phyloP scores from a whole-genome alignment of 2,888 invertebrate species.

The Drosophila borborema region DNA sequence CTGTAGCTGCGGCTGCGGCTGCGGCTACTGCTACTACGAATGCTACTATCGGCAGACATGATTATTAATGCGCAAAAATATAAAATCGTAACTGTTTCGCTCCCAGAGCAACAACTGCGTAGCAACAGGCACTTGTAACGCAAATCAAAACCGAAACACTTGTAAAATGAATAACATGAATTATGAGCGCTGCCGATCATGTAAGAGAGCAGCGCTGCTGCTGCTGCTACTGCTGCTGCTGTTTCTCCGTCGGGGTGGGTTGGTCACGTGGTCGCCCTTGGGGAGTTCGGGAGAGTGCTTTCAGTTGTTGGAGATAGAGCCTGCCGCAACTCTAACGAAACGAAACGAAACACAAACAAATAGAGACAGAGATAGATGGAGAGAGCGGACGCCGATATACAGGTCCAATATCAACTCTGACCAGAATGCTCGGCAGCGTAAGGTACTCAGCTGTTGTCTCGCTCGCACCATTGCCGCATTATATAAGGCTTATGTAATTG shows the following conservation, averaged over 20 bases:
- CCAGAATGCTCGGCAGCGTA: conserved; percentile 1
- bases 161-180: conserved; percentile 70
- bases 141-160: conserved; percentile 43
- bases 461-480: conserved; percentile 57
- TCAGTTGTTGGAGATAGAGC: conserved; percentile 1
- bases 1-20: conserved; percentile 6
- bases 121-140: conserved; percentile 46
- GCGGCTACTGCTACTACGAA: conserved; percentile 18
- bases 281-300: conserved; percentile 16
- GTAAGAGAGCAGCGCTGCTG: conserved; percentile 24
- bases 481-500: conserved; percentile 82
- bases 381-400: background rate
- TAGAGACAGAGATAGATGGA: background rate
- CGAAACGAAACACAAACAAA: background rate
- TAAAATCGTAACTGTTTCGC: conserved; percentile 35
- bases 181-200: conserved; percentile 53
- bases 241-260: conserved; percentile 18
- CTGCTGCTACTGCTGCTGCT: conserved; percentile 18
- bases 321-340: conserved; percentile 5
- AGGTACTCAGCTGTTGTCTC: conserved; percentile 44
- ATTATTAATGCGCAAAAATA: conserved; percentile 33
- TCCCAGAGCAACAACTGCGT: conserved; percentile 50
- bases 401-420: conserved; percentile 12
- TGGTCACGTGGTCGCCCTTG: conserved; percentile 52
- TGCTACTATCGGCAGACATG: conserved; percentile 48